Evolutionary conservation across 2,113 vertebrate genomes (phyloP).

Genomic region (Zosterops borbonicus): DNA sequence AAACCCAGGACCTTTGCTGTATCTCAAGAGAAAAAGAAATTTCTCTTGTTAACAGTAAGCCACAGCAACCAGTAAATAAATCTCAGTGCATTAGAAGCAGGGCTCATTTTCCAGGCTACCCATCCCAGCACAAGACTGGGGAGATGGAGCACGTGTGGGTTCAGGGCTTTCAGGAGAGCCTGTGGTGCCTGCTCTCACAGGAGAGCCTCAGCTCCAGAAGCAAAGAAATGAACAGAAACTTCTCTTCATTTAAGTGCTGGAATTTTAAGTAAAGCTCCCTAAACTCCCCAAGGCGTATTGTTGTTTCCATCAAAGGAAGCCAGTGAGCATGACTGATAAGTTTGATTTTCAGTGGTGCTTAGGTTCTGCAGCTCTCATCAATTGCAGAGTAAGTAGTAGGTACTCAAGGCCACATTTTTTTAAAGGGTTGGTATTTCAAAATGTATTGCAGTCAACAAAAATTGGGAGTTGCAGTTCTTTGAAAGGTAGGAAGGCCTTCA

Average conservation of each 20-base stretch:
- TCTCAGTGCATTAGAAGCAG: background rate
- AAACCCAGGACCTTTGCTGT: background rate
- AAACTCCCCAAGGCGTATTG: background rate
- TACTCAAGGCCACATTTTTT: background rate
- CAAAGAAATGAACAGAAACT: background rate
- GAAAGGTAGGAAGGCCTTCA: background rate
- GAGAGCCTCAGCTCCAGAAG: background rate
- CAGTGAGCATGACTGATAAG: constrained; percentile 21
- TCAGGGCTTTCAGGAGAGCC: background rate
- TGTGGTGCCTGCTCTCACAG: rapidly evolving
- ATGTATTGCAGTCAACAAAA: constrained; percentile 28
- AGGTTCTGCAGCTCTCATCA: constrained; percentile 25
- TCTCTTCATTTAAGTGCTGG: background rate
- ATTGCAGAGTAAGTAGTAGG: background rate
- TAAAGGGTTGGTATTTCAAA: background rate
- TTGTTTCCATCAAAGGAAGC: constrained; percentile 37
- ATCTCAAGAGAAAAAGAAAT: background rate
- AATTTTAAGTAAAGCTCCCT: background rate
- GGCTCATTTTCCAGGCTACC: background rate
- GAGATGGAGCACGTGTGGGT: rapidly evolving
- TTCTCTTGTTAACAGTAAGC: background rate
- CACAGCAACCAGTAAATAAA: background rate
- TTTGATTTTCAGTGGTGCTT: constrained; percentile 38
- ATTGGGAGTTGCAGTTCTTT: background rate
- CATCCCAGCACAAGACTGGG: background rate